A percentile compares a stretch with the other conserved stretches of the same genome.
phyloP scores from a whole-genome alignment of 2,888 invertebrate genomes.

The Chaitophorus viminalis region DNA sequence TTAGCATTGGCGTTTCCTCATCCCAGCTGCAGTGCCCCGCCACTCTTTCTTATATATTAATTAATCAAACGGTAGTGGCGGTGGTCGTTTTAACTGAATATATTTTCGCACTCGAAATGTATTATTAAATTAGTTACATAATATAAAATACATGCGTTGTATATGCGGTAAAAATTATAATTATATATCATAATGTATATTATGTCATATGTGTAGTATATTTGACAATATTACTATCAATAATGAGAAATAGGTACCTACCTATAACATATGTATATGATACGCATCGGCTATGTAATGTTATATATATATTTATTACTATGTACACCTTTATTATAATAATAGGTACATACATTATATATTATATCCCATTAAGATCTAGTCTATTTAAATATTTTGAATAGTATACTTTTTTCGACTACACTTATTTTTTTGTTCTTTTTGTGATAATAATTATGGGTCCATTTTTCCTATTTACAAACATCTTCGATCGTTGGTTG shows the following conservation, averaged over 20 bases:
- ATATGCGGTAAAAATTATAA: not conserved
- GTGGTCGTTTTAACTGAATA: too few species aligned
- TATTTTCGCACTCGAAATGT: constrained; percentile 9
- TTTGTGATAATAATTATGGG: constrained; percentile 48
- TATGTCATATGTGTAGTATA: not conserved
- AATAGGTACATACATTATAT: not conserved
- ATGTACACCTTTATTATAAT: not conserved
- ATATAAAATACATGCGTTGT: not conserved
- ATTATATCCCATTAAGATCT: constrained; percentile 27
- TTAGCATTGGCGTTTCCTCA: not conserved
- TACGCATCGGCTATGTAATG: not conserved
- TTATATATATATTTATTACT: too few species aligned
- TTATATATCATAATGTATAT: not conserved
- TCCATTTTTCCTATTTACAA: constrained; percentile 40
- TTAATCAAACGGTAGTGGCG: not conserved
- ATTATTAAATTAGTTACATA: not conserved
- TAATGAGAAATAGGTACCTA: not conserved
- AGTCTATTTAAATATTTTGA: constrained; percentile 20
- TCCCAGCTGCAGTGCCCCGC: not conserved
- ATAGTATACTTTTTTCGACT: constrained; percentile 34
- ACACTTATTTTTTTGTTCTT: constrained; percentile 20
- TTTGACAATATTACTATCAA: not conserved
- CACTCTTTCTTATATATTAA: not conserved
- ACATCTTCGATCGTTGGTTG: constrained; percentile 1
- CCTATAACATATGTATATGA: not conserved